phyloP scores from a whole-genome alignment of 1,140 invertebrate species.

The Bombus difficillimus region DNA sequence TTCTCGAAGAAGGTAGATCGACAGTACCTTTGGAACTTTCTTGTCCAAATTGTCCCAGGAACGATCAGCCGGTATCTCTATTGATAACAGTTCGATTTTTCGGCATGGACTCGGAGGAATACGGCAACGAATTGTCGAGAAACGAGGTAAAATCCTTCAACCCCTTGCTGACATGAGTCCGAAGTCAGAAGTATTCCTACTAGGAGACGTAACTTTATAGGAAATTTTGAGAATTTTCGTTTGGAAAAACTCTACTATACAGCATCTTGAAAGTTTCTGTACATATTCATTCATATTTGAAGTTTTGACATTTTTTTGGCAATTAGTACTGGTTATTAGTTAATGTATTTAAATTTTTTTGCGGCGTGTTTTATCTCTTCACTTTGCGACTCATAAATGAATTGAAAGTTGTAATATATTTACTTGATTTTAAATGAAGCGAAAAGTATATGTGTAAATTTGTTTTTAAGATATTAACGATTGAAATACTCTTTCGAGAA shows the following conservation, averaged over 20 bases:
- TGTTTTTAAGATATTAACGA: neutral
- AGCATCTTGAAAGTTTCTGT: neutral
- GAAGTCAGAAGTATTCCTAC: neutral
- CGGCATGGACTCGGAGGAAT: slow-evolving; percentile 57
- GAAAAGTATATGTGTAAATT: neutral
- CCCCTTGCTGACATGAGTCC: neutral
- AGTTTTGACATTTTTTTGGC: neutral
- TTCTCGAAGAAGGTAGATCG: slow-evolving; percentile 32
- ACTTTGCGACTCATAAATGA: neutral
- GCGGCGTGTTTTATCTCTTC: neutral
- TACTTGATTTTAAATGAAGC: neutral
- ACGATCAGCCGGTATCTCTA: neutral
- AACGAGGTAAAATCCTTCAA: slow-evolving; percentile 52
- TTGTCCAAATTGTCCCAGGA: neutral
- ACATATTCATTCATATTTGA: neutral
- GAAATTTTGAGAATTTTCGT: neutral
- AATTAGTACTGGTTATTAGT: neutral
- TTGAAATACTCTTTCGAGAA: neutral
- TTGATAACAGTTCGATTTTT: neutral
- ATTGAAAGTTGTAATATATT: neutral
- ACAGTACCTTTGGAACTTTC: slow-evolving; percentile 23
- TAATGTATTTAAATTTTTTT: neutral
- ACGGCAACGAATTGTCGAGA: slow-evolving; percentile 39
- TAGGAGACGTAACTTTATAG: no score
- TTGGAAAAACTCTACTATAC: neutral